Base-by-base conservation (phyloP, 2,797 vertebrate genomes). In the Syndactyla subalaris region DNA sequence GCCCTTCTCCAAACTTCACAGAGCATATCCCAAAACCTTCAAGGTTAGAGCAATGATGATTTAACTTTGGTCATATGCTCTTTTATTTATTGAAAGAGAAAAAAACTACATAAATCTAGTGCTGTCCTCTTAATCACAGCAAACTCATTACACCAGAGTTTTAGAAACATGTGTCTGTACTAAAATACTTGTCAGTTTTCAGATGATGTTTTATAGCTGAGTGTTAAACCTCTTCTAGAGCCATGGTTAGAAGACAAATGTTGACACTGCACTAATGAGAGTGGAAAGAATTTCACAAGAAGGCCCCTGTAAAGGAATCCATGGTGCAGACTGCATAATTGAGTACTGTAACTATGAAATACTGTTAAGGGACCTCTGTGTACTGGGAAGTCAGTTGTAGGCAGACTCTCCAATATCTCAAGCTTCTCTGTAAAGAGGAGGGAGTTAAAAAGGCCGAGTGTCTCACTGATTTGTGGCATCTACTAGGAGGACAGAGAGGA, bases 161-260 rank as follows among this genome's bases (percentile, higher is more conserved):
- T 76, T 92, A 89, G 46, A 67, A 96, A 95, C 26, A 38, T 38
- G 32, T 34, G 93, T 85, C 63, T 94, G 48, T 48, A 73, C 66
- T 94, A 70, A 89, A 84, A 87, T 43, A 34, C 29, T 70, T 76
- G 36, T 72, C 73, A 78, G 51, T 58, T 92, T 94, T 93, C 85
- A 13, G 12, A 14, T 14, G 29, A 43, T 88, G 30, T 83, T 93
- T 93, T 92, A 79, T 38, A 72, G n/a, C 32, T 95, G 75, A 93
- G 58, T 86, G 65, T 91, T 92, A 93, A 95, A 87, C 15, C 13
- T 79, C 74, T 94, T 74, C 83, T 55, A 68, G 82, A 95, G 54
- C 21, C 36, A 49, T 10, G 10, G 32, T 71, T 89, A 59, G 71
- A 78, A 93, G 93, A 58, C 63, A 95, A 93, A 92, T 59, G 63